Percentiles rank a stretch among this genome's conserved stretches.
Conservation (phyloP, 2,888 invertebrate species). For the Oscheius sp. region DNA sequence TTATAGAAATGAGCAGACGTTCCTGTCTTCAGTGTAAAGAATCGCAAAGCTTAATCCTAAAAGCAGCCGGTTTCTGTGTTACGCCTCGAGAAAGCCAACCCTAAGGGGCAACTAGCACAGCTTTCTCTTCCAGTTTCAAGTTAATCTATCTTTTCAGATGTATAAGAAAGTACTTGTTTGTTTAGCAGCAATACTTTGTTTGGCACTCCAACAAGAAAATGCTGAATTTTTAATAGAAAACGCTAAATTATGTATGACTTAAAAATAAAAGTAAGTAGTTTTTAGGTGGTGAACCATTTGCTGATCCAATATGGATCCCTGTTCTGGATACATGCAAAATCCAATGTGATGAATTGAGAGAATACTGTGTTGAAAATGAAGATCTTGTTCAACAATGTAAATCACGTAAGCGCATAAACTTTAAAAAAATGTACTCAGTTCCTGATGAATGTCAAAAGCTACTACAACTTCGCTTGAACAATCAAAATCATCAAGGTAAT, state of each 20-base stretch:
- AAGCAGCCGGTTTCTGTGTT: too few relatives aligned
- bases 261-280: background rate
- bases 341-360: constrained; percentile 54
- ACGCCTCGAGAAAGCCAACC: too few relatives aligned
- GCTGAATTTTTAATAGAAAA: constrained; percentile 28
- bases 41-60: too few relatives aligned
- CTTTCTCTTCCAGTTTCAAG: too few relatives aligned
- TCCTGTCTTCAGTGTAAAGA: too few relatives aligned
- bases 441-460: constrained; percentile 46
- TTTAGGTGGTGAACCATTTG: constrained; percentile 64
- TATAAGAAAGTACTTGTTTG: background rate
- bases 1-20: too few relatives aligned
- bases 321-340: constrained; percentile 65
- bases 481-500: background rate
- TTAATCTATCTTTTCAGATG: background rate
- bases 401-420: constrained; percentile 46
- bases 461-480: background rate
- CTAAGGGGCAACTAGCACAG: too few relatives aligned
- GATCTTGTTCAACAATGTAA: constrained; percentile 63
- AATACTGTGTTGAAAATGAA: constrained; percentile 68
- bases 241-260: constrained; percentile 23
- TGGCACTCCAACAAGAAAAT: constrained; percentile 7
- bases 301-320: constrained; percentile 67
- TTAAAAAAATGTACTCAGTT: constrained; percentile 34
- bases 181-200: background rate